Evolutionary conservation across 2,797 vertebrate species (phyloP).

Genomic region (Melanotaenia maccullochi): DNA sequence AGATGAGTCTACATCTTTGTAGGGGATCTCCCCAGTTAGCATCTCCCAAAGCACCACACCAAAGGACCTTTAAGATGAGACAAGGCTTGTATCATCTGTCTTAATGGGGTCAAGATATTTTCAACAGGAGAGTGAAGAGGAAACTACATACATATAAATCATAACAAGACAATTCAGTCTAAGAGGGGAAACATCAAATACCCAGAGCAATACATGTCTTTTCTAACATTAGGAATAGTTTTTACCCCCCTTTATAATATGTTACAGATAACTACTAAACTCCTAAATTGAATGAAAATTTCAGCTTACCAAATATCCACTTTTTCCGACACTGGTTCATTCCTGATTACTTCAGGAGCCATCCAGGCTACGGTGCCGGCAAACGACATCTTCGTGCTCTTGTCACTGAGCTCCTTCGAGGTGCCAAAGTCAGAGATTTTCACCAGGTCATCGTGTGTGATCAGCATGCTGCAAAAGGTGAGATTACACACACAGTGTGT

Average conservation of each 20-base stretch:
- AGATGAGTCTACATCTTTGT: constrained; percentile 97
- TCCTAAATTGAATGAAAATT: neutral
- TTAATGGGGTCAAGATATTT: constrained; percentile 7
- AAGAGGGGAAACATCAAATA: neutral
- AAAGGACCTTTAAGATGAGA: constrained; percentile 88
- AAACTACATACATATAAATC: neutral
- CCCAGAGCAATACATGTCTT: neutral
- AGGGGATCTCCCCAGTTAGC: constrained; percentile 94
- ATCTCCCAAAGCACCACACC: constrained; percentile 98
- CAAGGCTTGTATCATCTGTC: constrained; percentile 6
- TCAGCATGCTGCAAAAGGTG: constrained; percentile 89
- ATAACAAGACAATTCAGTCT: neutral
- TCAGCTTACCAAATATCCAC: constrained; percentile 93
- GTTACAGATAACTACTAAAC: constrained; percentile 5
- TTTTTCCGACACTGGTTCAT: constrained; percentile 97
- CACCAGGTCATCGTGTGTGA: constrained; percentile 96
- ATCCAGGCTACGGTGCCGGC: constrained; percentile 98
- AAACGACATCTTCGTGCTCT: constrained; percentile 99
- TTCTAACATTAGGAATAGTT: neutral
- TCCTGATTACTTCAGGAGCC: constrained; percentile 97
- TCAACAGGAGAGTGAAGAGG: neutral
- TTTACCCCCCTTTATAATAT: constrained; percentile 3
- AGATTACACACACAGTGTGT: constrained; percentile 3
- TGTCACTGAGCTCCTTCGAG: constrained; percentile 95
- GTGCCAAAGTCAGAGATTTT: constrained; percentile 99